Base-by-base conservation (phyloP, 1,140 invertebrate genomes). In the Rhysida immarginata region DNA sequence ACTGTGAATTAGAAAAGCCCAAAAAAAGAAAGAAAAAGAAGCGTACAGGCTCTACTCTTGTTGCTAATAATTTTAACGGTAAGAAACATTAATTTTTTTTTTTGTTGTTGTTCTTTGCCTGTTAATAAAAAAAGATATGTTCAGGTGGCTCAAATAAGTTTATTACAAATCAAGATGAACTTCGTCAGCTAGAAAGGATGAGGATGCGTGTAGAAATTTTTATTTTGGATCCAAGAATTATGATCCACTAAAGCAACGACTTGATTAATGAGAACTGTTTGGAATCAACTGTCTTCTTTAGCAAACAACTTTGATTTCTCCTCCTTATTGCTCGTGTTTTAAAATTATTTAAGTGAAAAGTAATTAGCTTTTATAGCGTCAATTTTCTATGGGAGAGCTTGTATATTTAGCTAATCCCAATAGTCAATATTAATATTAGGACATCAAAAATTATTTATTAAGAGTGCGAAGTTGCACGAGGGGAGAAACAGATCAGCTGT, bases 51-150 rank as follows among this genome's bases (percentile, higher is more conserved):
- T 85, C 84, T 63, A 88, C 84, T 53, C 74, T 89, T 57, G 83
- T 87, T 60, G 87, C 86, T 57, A 85, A 84, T 63, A 87, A 85
- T 70, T 91, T 91, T 72, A 83, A 87, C 82, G 86, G 86, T 87
- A 46, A 46, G 44, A 46, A 46, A 46, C 16, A 5, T 46, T n/a
- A 46, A 23, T 46, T 20, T n/a, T n/a, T n/a, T n/a, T n/a, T n/a
- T n/a, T n/a, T n/a, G n/a, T n/a, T n/a, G n/a, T n/a, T n/a, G n/a
- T n/a, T n/a, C n/a, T n/a, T n/a, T n/a, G n/a, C n/a, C n/a, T n/a
- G n/a, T n/a, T n/a, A n/a, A n/a, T 11, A 1, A 46, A 29, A 0
- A 20, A 44, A 29, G 53, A 56, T 26, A 18, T 55, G 26, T 46
- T 57, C 20, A 54, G 41, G 48, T 52, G 27, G 48, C 2, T 59